Percentiles rank a stretch among this genome's conserved stretches.
These are phyloP conservation scores for Diploscapter pachys DNA, from an alignment of 1,140 invertebrate species.

Conservation along the genomic window DNA sequence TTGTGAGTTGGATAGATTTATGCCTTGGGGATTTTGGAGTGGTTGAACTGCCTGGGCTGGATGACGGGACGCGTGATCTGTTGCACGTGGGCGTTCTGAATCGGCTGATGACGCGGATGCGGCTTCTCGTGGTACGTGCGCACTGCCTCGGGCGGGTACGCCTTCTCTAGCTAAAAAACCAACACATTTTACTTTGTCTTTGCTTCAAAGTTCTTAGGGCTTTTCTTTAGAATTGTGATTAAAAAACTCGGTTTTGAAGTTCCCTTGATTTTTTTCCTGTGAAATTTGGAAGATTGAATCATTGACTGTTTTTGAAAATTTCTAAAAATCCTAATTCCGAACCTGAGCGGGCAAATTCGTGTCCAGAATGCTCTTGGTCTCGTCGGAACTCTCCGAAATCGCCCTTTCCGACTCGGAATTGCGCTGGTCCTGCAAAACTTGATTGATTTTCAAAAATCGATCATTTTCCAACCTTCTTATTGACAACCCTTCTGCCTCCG, in stretches of 20 bases:
- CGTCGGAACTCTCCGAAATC: conserved; percentile 20
- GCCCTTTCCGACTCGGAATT: conserved; percentile 17
- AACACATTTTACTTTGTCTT: neutral
- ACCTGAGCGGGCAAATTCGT: conserved; percentile 22
- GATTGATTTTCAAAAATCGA: too few species aligned
- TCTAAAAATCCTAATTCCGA: neutral
- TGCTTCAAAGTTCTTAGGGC: neutral
- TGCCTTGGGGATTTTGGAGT: conserved; percentile 11
- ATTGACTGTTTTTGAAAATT: neutral
- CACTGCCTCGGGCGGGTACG: conserved; percentile 24
- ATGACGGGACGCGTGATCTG: conserved; percentile 9
- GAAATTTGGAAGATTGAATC: neutral
- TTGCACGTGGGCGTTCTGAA: conserved; percentile 6
- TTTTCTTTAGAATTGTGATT: neutral
- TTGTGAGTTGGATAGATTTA: neutral
- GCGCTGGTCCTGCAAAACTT: conserved; percentile 1
- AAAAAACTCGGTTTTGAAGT: neutral
- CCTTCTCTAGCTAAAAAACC: conserved; percentile 18
- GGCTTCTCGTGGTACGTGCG: conserved; percentile 24
- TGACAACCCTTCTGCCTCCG: conserved; percentile 23
- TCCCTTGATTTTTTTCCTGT: neutral
- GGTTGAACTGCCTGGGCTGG: conserved; percentile 9
- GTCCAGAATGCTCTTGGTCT: conserved; percentile 9
- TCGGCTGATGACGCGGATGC: conserved; percentile 12
- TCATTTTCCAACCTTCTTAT: conserved; percentile 5